Conservation (phyloP, 1,140 invertebrate genomes). For the Thaumatotibia leucotreta region DNA sequence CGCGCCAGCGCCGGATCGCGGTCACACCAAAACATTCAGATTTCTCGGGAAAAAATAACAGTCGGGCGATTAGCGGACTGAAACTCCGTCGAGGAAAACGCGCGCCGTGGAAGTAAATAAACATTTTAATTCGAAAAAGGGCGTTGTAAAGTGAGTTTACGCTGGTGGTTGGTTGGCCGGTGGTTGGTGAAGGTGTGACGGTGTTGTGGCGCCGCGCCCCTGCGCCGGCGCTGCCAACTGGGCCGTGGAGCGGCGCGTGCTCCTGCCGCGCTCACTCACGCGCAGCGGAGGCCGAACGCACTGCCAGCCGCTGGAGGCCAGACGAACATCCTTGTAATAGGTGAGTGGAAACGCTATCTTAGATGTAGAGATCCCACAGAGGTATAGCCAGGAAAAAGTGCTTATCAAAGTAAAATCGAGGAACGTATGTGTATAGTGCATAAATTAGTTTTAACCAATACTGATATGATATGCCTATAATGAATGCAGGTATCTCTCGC, state of each 20-base stretch:
- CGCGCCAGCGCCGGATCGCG: conserved; percentile 47
- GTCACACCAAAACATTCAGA: conserved; percentile 59
- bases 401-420: too few species aligned
- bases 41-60: conserved; percentile 58
- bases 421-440: too few species aligned
- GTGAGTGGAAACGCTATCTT: neutral
- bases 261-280: conserved; percentile 15
- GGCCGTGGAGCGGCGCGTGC: neutral
- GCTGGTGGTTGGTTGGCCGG: neutral
- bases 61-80: conserved; percentile 19
- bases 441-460: too few species aligned
- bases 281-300: neutral
- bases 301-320: neutral
- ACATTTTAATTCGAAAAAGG: too few species aligned
- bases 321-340: neutral
- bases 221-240: neutral
- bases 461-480: too few species aligned
- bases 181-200: neutral
- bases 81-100: too few species aligned
- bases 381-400: too few species aligned
- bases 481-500: too few species aligned
- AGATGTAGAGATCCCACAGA: neutral
- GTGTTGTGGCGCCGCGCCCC: neutral
- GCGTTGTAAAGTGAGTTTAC: too few species aligned
- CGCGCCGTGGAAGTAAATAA: too few species aligned